Base-by-base conservation (phyloP, 2,888 invertebrate species). In the Apamea epomidion region DNA sequence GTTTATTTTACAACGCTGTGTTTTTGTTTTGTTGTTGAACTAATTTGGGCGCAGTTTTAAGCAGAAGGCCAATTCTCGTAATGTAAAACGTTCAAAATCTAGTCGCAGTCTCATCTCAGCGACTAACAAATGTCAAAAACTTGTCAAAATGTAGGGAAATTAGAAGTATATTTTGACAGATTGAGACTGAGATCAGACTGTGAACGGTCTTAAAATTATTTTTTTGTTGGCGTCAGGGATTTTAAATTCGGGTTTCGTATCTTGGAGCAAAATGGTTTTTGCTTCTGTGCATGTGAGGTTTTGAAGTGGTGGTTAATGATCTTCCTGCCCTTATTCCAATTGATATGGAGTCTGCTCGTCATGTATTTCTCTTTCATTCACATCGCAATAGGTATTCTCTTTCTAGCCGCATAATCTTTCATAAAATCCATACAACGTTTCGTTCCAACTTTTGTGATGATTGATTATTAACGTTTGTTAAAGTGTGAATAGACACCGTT, bases 1-100 rank as follows among this genome's bases (percentile, higher is more conserved):
- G 81, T 85, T 85, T 79, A 85, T 87, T 87, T 85, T 68, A 54
- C 51, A 74, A 74, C 65, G 74, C 58, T 71, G 42, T 73, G 54
- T 72, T 80, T 73, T 79, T 81, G n/a, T 80, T 73, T 87, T 81
- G 65, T 82, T 80, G 60, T 72, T 71, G 65, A 69, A 78, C 69
- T 74, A 69, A 86, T 83, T 86, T 74, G 69, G 54, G 42, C n/a
- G 25, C 58, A 32, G 32, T 67, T 58, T 81, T 51, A n/a, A 6
- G 60, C 60, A n/a, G n/a, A n/a, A n/a, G n/a, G n/a, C n/a, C n/a
- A n/a, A n/a, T n/a, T n/a, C n/a, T n/a, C n/a, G n/a, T n/a, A n/a
- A n/a, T n/a, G n/a, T n/a, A n/a, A n/a, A n/a, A n/a, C n/a, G n/a
- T n/a, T n/a, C n/a, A n/a, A n/a, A n/a, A n/a, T n/a, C n/a, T n/a